phyloP scores from a whole-genome alignment of 2,113 vertebrate species.

The Apus apus region DNA sequence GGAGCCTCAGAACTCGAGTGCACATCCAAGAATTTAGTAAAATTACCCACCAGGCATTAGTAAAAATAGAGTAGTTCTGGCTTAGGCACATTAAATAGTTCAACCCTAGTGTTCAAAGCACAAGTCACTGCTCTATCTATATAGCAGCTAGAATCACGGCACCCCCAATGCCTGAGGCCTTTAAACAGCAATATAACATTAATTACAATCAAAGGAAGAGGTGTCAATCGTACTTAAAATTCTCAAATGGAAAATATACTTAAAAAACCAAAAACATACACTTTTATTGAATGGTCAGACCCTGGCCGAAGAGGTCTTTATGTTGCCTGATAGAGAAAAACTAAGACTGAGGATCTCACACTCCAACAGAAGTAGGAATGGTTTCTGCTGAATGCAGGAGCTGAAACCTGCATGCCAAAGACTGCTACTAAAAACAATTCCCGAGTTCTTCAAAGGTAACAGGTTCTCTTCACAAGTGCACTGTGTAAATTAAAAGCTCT shows the following conservation, averaged over 20 bases:
- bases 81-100: not conserved
- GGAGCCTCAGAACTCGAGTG: not conserved
- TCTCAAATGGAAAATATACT: not conserved
- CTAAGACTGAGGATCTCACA: accelerated
- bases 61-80: not conserved
- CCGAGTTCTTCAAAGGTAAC: not conserved
- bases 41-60: not conserved
- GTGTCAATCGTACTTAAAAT: not conserved
- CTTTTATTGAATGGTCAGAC: not conserved
- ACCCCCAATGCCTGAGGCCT: not conserved
- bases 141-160: not conserved
- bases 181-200: not conserved
- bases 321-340: not conserved
- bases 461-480: not conserved
- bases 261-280: not conserved
- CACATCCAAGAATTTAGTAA: not conserved
- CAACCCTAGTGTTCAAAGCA: not conserved
- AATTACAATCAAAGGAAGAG: not conserved
- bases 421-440: not conserved
- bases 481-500: not conserved
- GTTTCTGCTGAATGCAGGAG: not conserved
- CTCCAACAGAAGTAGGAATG: not conserved
- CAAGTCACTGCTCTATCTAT: not conserved
- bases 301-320: not conserved
- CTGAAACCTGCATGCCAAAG: not conserved